These are phyloP conservation scores for Lepisosteus osseus DNA, from an alignment of 2,113 vertebrate genomes.

Conservation along the genomic window DNA sequence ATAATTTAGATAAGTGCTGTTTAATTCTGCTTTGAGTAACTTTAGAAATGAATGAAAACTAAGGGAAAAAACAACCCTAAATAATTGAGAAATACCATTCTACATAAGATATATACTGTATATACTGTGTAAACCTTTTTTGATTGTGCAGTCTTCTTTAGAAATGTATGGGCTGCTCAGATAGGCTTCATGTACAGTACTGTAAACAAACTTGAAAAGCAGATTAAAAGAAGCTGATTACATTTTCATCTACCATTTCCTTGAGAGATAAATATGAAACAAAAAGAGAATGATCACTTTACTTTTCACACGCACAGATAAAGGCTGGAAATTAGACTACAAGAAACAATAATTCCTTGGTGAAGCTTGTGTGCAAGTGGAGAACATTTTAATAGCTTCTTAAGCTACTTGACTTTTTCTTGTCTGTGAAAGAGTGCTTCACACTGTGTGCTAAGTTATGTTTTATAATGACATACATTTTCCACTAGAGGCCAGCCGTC, in stretches of 20 bases:
- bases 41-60: no score
- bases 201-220: background rate
- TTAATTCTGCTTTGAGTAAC: no score
- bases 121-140: no score
- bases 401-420: background rate
- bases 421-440: background rate
- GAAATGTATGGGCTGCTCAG: no score
- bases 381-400: slow-evolving; percentile 3
- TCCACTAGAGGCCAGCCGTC: slow-evolving; percentile 10
- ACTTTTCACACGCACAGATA: slow-evolving; percentile 4
- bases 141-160: no score
- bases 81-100: no score
- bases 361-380: background rate
- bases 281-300: background rate
- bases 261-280: background rate
- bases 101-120: no score
- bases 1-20: no score
- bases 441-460: background rate
- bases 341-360: background rate
- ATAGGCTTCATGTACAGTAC: no score
- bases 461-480: slow-evolving; percentile 4
- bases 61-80: no score
- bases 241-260: background rate
- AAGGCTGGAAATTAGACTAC: background rate
- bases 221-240: background rate